phyloP scores from a whole-genome alignment of 1,140 invertebrate genomes.

The Eumeta japonica region DNA sequence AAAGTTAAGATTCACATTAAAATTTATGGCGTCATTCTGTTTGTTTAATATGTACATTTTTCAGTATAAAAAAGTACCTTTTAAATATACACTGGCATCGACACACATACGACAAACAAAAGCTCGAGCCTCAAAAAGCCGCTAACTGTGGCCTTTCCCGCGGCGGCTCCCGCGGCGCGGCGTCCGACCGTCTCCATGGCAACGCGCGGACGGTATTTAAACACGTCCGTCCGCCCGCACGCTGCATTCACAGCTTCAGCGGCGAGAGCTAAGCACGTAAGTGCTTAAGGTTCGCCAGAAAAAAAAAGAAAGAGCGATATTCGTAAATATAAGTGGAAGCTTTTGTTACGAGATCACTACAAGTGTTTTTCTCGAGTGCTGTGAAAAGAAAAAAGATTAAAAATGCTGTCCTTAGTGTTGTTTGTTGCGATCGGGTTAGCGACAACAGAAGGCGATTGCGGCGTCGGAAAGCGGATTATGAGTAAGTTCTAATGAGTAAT shows the following conservation, averaged over 20 bases:
- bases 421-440: conserved; percentile 47
- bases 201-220: conserved; percentile 36
- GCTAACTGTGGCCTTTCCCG: not conserved
- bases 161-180: not conserved
- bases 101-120: too few relatives aligned
- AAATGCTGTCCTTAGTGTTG: conserved; percentile 52
- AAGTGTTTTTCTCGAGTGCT: conserved; percentile 23
- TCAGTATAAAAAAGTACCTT: too few relatives aligned
- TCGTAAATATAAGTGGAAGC: not conserved
- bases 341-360: not conserved
- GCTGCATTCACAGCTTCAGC: conserved; percentile 34
- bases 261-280: conserved; percentile 45
- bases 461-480: conserved; percentile 40
- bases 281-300: conserved; percentile 45
- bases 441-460: conserved; percentile 48
- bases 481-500: conserved; percentile 29
- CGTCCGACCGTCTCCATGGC: conserved; percentile 34
- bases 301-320: conserved; percentile 11
- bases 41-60: too few relatives aligned
- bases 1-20: too few relatives aligned
- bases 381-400: conserved; percentile 33
- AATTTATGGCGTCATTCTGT: too few relatives aligned
- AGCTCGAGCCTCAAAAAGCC: too few relatives aligned
- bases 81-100: too few relatives aligned
- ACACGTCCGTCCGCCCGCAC: conserved; percentile 16